Base-by-base conservation (phyloP, 1,140 invertebrate species). In the Zophobas atratus region DNA sequence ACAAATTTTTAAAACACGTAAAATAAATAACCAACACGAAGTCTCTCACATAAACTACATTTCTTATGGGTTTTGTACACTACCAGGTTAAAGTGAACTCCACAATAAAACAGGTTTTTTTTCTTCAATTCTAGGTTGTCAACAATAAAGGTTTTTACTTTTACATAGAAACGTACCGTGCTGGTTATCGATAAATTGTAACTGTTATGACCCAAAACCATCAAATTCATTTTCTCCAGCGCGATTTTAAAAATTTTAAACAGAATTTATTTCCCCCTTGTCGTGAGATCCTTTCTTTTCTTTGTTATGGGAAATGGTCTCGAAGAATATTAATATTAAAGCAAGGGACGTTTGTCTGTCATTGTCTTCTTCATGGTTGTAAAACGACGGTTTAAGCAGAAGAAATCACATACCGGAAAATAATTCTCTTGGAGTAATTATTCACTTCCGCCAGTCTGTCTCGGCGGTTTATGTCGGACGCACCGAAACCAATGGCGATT, bases 351-450 rank as follows among this genome's bases (percentile, higher is more conserved):
- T 72, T 72, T 46, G 70, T 72, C 48, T 51, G 48, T 72, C 48
- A 51, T 73, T 55, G 49, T 73, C 48, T 73, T 39, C 1, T 55
- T n/a, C 41, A 56, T 56, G 55, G 49, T 51, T 56, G 55, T 56
- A 73, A 73, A 73, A 73, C 49, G 71, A 73, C 71, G 49, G 71
- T 73, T 73, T 73, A 56, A 73, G 55, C 51, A 33, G 63, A 76
- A 76, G 75, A 76, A 76, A 76, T 76, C 75, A 76, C 75, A 76
- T 63, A 76, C 75, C 75, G 75, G 75, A 76, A 76, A 76, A 76
- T 76, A 76, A 76, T 76, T 76, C 75, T 70, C 49, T 63, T 39
- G 57, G 33, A 70, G 75, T 76, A 76, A 76, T 76, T 76, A 76
- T 76, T 76, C 57, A 70, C 75, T 76, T 76, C 75, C 75, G 75